Evolutionary conservation across 2,797 vertebrate genomes (phyloP).

Genomic region (Intellagama lesueurii): DNA sequence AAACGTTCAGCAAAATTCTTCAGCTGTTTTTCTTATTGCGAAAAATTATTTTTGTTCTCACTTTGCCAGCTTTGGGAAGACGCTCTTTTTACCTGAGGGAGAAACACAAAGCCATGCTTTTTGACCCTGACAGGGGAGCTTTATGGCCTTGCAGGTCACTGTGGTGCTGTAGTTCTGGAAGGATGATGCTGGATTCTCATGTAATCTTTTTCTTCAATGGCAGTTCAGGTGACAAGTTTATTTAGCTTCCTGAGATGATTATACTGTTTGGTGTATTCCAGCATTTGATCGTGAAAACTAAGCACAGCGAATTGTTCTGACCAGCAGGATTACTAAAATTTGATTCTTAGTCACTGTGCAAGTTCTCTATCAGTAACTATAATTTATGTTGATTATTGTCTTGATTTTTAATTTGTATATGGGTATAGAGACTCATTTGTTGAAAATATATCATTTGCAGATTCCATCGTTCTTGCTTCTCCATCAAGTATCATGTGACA

Average conservation of each 20-base stretch:
- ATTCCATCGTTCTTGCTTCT: not conserved
- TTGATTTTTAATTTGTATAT: constrained; percentile 35
- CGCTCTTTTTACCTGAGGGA: not conserved
- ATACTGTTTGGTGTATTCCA: not conserved
- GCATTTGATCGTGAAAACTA: not conserved
- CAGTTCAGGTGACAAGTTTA: fast-evolving
- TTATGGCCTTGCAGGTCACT: not conserved
- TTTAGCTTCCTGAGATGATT: not conserved
- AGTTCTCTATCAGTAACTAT: not conserved
- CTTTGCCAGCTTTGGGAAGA: not conserved
- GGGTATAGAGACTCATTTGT: constrained; percentile 7
- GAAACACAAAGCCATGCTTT: not conserved
- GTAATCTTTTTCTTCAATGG: not conserved
- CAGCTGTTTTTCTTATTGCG: not conserved
- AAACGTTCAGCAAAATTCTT: constrained; percentile 5
- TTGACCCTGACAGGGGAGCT: not conserved
- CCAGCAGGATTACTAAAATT: not conserved
- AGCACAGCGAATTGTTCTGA: not conserved
- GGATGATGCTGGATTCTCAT: constrained; percentile 2
- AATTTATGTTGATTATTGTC: constrained; percentile 10
- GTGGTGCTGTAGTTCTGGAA: not conserved
- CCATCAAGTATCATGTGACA: constrained; percentile 38
- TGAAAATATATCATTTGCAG: constrained; percentile 37
- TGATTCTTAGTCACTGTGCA: not conserved
- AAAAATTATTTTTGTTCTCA: not conserved